Percentiles rank a stretch among this genome's conserved stretches.
phyloP scores from a whole-genome alignment of 2,888 invertebrate species.

The Monoplex corrugatus region DNA sequence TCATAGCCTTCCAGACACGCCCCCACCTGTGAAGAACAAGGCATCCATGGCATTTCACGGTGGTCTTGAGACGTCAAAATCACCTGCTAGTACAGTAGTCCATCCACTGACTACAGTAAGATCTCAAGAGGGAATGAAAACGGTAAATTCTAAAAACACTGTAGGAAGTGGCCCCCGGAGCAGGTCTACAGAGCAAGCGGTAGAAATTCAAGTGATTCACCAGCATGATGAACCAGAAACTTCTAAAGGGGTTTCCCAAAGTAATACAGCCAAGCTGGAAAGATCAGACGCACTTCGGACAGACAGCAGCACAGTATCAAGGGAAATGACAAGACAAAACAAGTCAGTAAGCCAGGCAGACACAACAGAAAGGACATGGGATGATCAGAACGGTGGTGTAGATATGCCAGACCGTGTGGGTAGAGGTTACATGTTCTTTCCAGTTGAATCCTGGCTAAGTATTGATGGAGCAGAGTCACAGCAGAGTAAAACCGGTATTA shows the following conservation, averaged over 20 bases:
- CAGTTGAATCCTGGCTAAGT: slow-evolving; percentile 9
- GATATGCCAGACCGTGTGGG: not conserved
- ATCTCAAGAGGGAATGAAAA: not conserved
- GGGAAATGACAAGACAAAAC: not conserved
- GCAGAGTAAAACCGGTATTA: not conserved
- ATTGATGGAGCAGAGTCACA: not conserved
- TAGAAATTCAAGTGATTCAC: not conserved
- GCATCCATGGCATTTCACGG: not conserved
- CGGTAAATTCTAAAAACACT: not conserved
- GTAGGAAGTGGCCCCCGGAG: not conserved
- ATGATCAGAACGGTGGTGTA: not conserved
- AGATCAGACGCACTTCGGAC: too few relatives aligned
- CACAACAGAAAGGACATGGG: not conserved
- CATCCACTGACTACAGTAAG: not conserved
- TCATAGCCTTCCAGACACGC: not conserved
- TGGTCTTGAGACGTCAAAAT: not conserved
- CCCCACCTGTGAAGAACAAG: not conserved
- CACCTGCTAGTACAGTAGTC: not conserved
- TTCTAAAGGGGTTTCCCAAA: not conserved
- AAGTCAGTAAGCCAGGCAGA: not conserved
- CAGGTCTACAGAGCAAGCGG: not conserved
- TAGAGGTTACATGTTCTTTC: not conserved
- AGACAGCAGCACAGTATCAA: not conserved
- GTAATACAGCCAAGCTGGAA: too few relatives aligned
- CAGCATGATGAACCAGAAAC: not conserved